phyloP scores from a whole-genome alignment of 1,140 invertebrate genomes.

The Conus betulinus region DNA sequence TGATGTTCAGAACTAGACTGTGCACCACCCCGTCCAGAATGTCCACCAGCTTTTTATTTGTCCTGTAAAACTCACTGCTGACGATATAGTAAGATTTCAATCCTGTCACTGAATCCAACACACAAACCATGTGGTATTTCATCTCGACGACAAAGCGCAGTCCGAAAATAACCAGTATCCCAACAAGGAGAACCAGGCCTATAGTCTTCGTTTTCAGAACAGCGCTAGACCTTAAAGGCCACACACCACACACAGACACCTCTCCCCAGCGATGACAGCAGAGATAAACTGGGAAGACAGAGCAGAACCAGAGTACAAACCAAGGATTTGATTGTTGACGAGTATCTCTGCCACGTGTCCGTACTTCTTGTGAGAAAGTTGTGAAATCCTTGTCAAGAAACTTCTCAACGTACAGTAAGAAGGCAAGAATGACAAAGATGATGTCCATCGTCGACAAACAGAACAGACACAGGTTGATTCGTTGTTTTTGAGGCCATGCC shows the following conservation, averaged over 20 bases:
- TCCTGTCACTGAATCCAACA: not conserved
- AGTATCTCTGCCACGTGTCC: not conserved
- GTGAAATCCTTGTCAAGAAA: no score
- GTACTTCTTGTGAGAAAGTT: no score
- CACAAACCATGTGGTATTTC: not conserved
- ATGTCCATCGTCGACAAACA: not conserved
- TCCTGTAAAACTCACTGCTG: not conserved
- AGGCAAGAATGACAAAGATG: not conserved
- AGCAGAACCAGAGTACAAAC: not conserved
- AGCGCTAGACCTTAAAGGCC: not conserved
- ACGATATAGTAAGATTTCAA: not conserved
- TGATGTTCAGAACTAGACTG: not conserved
- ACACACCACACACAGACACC: slow-evolving; percentile 11
- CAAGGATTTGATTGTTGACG: not conserved
- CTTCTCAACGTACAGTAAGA: not conserved
- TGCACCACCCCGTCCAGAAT: not conserved
- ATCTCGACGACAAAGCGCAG: not conserved
- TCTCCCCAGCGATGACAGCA: slow-evolving; percentile 16
- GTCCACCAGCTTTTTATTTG: not conserved
- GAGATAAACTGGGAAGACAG: not conserved
- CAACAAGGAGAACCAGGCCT: not conserved
- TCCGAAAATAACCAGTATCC: not conserved
- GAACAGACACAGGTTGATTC: slow-evolving; percentile 28
- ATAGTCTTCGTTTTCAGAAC: slow-evolving; percentile 9
- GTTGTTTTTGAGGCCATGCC: slow-evolving; percentile 15